A percentile compares a stretch with the other conserved stretches of the same genome.
phyloP scores from a whole-genome alignment of 2,888 invertebrate genomes.

The Thera obeliscata region DNA sequence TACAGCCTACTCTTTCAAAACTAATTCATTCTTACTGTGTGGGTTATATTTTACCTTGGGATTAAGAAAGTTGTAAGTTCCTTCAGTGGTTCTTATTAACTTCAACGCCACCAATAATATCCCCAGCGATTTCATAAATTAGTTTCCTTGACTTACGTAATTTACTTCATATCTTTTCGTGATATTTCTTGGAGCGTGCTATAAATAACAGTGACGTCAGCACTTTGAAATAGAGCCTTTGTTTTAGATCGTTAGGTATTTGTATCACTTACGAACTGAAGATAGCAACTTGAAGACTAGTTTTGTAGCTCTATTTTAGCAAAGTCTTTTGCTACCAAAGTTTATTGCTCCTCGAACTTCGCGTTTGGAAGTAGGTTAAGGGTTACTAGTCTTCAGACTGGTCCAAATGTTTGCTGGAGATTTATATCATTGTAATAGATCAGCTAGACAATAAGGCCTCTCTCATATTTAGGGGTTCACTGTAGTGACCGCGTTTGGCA shows the following conservation, averaged over 20 bases:
- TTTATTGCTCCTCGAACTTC: slow-evolving; percentile 2
- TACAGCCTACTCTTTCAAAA: too few species aligned
- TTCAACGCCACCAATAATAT: slow-evolving; percentile 29
- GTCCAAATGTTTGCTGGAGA: not conserved
- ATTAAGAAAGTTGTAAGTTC: not conserved
- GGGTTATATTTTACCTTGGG: not conserved
- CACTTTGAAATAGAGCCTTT: slow-evolving; percentile 33
- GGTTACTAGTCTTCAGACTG: not conserved
- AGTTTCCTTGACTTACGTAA: slow-evolving; percentile 50
- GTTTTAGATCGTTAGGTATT: slow-evolving; percentile 32
- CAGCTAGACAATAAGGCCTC: too few species aligned
- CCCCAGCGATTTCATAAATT: slow-evolving; percentile 48
- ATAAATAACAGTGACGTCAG: slow-evolving; percentile 38
- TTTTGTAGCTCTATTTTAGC: slow-evolving; percentile 3
- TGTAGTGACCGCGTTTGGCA: too few species aligned
- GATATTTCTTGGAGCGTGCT: slow-evolving; percentile 36
- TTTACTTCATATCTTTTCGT: slow-evolving; percentile 44
- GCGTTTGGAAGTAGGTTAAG: not conserved
- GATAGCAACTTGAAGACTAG: slow-evolving; percentile 2
- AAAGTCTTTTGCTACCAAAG: slow-evolving; percentile 2
- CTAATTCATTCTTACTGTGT: not conserved
- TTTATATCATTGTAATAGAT: not conserved
- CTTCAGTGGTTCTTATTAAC: not conserved
- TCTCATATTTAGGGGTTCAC: too few species aligned
- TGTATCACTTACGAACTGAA: slow-evolving; percentile 21